Base-by-base conservation (phyloP, 2,797 vertebrate species). In the Poeciliopsis infans region DNA sequence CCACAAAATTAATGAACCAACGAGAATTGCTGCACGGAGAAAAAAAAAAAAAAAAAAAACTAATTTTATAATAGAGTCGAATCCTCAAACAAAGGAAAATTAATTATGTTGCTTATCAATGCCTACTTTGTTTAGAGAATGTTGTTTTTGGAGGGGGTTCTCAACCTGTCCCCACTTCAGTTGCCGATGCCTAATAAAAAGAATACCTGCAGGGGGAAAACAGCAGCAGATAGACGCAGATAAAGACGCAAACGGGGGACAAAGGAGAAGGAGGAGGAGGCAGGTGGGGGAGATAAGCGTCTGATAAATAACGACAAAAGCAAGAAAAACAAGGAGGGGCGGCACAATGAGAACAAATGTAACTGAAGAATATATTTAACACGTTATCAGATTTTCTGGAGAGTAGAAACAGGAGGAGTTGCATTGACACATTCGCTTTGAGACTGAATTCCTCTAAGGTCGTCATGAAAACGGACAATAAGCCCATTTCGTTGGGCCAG, bases 91-190 rank as follows among this genome's bases (percentile, higher is more conserved):
- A 94, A 92, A 93, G 90, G 78, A 88, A 75, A 95, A 94, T 94
- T 92, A 95, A 96, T 95, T 93, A 94, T 92, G 92, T 92, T 89
- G 91, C 94, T 95, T 95, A 95, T 95, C 94, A 94, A 90, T 86
- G 83, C 90, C 88, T 92, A 89, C 89, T 93, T 93, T 75, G 57
- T 75, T 94, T 87, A 92, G 89, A 79, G 87, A 88, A 91, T 88
- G 86, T 89, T 93, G 84, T 88, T 92, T 93, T 88, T 86, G 82
- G 89, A 82, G 69, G 87, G 82, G 87, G 79, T 73, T 79, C 83
- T 84, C 83, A 90, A 87, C 87, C 90, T 89, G 89, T 89, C 87
- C 89, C 91, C 87, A 87, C 87, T 83, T 84, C 79, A 36, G 84
- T 83, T 83, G 82, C 68, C 5, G 75, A 45, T 75, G 77, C 75